Base-by-base conservation (phyloP, 2,888 invertebrate genomes). In the Bombyx huttoni region DNA sequence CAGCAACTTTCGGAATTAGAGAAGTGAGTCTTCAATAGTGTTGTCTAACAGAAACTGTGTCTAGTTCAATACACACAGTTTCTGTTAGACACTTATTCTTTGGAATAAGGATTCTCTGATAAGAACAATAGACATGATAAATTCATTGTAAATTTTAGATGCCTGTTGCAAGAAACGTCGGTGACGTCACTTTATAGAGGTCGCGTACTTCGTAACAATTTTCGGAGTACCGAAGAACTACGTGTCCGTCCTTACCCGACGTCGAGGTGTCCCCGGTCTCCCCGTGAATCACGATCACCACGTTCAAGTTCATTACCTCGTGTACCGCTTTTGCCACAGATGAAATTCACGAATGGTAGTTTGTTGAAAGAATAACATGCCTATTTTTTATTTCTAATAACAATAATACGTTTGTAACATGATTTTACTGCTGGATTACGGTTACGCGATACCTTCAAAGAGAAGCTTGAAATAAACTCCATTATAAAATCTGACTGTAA, bases 151-250 rank as follows among this genome's bases (percentile, higher is more conserved):
- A 46, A 49, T 61, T 68, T n/a, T 69, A 87, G 87, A 54, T 87
- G 87, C 55, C 65, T 87, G 8, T 68, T 87, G 45, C 86, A 87
- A 70, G 86, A 86, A 58, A 64, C 81, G 0, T 69, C 78, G 46
- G 65, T 75, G 53, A 73, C 81, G 9, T 78, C 83, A 1, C 58
- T 86, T 10, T 85, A 73, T 59, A 69, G 79, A 24, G 69, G 79
- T n/a, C 75, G 88, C 3, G 72, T 71, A 45, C 73, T 67, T 5
- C 78, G 81, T 6, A 70, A 65, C 35, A 71, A 80, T 0, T 79
- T 83, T 62, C 77, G 84, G 52, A 87, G 85, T 51, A 73, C 82
- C 24, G 87, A 87, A 56, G 87, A 87, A 53, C 62, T 87, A 3
- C 72, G 87, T 7, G 62, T 71, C 34, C 73, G 84, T 3, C 86